Evolutionary conservation across 2,888 invertebrate species (phyloP).

Genomic region (Nezara viridula): DNA sequence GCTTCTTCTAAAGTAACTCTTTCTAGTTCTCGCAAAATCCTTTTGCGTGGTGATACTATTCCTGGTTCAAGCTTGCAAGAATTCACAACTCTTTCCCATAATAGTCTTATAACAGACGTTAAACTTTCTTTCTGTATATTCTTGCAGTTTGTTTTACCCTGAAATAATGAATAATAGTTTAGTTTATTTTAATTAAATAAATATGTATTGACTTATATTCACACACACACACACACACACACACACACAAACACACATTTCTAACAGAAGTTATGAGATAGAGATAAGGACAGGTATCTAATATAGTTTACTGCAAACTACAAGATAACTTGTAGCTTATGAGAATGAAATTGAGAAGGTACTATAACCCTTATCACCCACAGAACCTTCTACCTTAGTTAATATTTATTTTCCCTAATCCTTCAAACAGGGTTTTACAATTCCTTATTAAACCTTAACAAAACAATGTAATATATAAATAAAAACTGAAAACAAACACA

Average conservation of each 20-base stretch:
- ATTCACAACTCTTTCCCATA: conserved; percentile 66
- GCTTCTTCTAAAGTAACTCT: conserved; percentile 81
- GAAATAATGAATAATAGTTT: conserved; percentile 51
- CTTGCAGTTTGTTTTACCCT: conserved; percentile 56
- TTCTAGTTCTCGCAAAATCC: conserved; percentile 86
- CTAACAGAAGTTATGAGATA: not conserved
- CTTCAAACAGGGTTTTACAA: too few relatives aligned
- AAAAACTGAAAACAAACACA: too few relatives aligned
- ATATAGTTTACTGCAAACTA: too few relatives aligned
- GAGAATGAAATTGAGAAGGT: too few relatives aligned
- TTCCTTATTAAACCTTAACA: too few relatives aligned
- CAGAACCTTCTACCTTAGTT: too few relatives aligned
- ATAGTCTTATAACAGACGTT: conserved; percentile 65
- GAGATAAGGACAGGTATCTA: not conserved
- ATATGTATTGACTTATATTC: not conserved
- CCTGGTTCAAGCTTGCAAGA: conserved; percentile 69
- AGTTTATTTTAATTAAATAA: not conserved
- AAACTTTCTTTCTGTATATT: conserved; percentile 59
- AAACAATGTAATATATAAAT: too few relatives aligned
- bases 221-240: too few relatives aligned
- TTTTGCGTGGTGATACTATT: conserved; percentile 86
- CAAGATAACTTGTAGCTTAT: too few relatives aligned
- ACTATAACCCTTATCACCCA: too few relatives aligned
- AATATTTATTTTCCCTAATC: too few relatives aligned
- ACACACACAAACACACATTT: not conserved